Percentiles rank a stretch among this genome's conserved stretches.
phyloP scores from a whole-genome alignment of 2,888 invertebrate genomes.

The Portevinia maculata region DNA sequence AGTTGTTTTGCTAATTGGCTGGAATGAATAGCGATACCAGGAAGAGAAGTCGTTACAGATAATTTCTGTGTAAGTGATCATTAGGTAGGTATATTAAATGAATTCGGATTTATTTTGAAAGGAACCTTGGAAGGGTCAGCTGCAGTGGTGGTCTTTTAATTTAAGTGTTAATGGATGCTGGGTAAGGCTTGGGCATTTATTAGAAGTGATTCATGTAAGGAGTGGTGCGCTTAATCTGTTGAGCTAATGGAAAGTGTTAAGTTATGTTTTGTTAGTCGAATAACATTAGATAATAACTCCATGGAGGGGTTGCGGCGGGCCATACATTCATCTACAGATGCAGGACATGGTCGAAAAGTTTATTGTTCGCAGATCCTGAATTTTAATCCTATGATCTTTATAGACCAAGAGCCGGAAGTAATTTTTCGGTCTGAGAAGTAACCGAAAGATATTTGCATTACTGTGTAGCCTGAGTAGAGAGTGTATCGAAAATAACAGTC shows the following conservation, averaged over 20 bases:
- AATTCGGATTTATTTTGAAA: slow-evolving; percentile 32
- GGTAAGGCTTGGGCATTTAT: not conserved
- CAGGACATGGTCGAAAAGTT: too few relatives aligned
- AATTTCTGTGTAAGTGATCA: slow-evolving; percentile 63
- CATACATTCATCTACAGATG: too few relatives aligned
- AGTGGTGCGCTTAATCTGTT: not conserved
- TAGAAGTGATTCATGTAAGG: not conserved
- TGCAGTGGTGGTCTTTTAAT: not conserved
- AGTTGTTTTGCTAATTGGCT: slow-evolving; percentile 63
- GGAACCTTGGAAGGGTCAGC: slow-evolving; percentile 21
- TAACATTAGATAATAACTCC: too few relatives aligned
- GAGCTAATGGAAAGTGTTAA: not conserved
- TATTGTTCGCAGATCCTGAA: too few relatives aligned
- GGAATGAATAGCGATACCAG: slow-evolving; percentile 65
- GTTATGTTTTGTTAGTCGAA: too few relatives aligned
- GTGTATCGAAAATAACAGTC: too few relatives aligned
- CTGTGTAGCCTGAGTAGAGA: too few relatives aligned
- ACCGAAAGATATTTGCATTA: too few relatives aligned
- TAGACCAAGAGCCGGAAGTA: too few relatives aligned
- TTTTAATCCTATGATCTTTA: too few relatives aligned
- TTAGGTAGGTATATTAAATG: slow-evolving; percentile 67
- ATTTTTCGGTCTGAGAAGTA: too few relatives aligned
- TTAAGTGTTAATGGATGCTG: not conserved
- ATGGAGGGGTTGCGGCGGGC: too few relatives aligned
- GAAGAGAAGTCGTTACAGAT: slow-evolving; percentile 65